Base-by-base conservation (phyloP, 2,797 vertebrate genomes). In the Aldrovandia affinis region DNA sequence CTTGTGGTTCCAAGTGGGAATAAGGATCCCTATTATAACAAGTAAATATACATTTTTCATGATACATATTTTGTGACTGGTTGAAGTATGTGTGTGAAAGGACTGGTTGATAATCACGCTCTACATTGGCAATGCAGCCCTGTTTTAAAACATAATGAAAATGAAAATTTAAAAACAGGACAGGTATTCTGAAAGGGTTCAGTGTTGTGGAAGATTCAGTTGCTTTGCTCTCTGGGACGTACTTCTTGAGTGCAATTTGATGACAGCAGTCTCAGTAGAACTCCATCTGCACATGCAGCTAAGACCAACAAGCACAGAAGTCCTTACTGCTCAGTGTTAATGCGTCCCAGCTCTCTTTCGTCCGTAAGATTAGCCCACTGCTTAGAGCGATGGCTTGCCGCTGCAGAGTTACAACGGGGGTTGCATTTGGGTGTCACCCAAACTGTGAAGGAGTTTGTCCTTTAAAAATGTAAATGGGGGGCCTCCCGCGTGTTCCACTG, bases 81-180 rank as follows among this genome's bases (percentile, higher is more conserved):
- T n/a, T 30, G 14, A n/a, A 25, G 20, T n/a, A 22, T 61, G 25
- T 61, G 20, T 25, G 20, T 61, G 57, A 61, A n/a, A 61, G 54
- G 54, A 18, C 54, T 18, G 54, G 20, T 61, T 61, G 57, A n/a
- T 61, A 8, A 61, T 22, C 6, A 9, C n/a, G 1, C 22, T 61
- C 57, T 61, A 6, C 57, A 1, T n/a, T 61, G 57, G 57, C 25
- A 25, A 22, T 18, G 4, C 18, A 9, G 55, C 22, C 22, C 8
- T 65, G 28, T 33, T 65, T 65, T 30, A 65, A 65, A 65, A 65
- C 61, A 65, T 30, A n/a, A 63, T 63, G n/a, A 63, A 50, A 50
- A 5, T 50, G 59, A 6, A 28, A 28, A 25, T 9, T 63, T n/a
- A 25, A 22, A n/a, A 10, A 28, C 25, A 25, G 22, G 59, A 63